Percentiles rank a stretch among this genome's conserved stretches.
phyloP scores from a whole-genome alignment of 2,888 invertebrate species.

The Zeuzera pyrina region DNA sequence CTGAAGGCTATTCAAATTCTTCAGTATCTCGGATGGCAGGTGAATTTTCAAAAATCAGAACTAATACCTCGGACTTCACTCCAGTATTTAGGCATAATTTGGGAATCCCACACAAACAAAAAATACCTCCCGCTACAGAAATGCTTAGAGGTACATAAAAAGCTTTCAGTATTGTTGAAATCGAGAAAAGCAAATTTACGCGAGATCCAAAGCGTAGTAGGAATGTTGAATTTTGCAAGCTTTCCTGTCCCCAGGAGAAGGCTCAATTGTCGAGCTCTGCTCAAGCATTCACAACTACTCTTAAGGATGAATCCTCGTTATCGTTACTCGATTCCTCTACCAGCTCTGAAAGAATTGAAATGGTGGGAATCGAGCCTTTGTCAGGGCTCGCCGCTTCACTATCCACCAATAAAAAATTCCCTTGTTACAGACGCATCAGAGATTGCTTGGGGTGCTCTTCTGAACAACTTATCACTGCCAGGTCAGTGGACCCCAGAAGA shows the following conservation, averaged over 20 bases:
- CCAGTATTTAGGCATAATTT: constrained; percentile 10
- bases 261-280: too few relatives aligned
- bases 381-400: too few relatives aligned
- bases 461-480: constrained; percentile 12
- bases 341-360: constrained; percentile 6
- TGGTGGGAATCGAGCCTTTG: constrained; percentile 16
- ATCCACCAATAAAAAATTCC: too few relatives aligned
- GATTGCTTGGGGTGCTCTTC: constrained; percentile 18
- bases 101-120: constrained; percentile 7
- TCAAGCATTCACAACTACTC: too few relatives aligned
- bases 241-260: background rate
- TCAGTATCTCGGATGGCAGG: constrained; percentile 12
- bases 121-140: constrained; percentile 4
- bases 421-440: constrained; percentile 17
- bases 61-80: constrained; percentile 7
- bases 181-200: background rate
- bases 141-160: constrained; percentile 1
- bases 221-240: constrained; percentile 1
- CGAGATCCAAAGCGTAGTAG: background rate
- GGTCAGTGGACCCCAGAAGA: constrained; percentile 12
- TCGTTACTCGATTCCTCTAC: constrained; percentile 1
- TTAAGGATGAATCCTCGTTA: too few relatives aligned
- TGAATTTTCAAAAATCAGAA: constrained; percentile 14
- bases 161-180: background rate
- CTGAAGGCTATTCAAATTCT: constrained; percentile 2